phyloP scores from a whole-genome alignment of 35 echinoderm and acorn worm species.

The Ophiothrix spiculata region DNA sequence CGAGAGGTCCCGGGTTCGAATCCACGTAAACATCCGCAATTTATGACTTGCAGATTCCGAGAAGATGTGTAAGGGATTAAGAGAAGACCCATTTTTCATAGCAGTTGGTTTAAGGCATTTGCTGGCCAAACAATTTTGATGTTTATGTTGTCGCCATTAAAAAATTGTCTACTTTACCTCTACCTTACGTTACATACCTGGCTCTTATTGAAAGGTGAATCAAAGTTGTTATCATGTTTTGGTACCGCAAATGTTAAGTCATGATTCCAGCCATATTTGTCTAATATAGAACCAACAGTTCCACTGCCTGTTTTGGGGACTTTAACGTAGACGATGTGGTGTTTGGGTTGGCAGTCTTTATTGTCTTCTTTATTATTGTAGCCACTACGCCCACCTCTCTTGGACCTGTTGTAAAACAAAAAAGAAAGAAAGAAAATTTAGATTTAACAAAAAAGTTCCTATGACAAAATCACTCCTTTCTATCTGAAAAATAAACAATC shows the following conservation, averaged over 20 bases:
- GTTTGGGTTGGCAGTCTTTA: background rate
- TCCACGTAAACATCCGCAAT: too few species aligned
- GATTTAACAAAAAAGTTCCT: background rate
- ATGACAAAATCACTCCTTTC: too few species aligned
- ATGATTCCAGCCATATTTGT: conserved; percentile 62
- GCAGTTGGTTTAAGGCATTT: too few species aligned
- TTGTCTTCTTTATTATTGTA: background rate
- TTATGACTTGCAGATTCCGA: too few species aligned
- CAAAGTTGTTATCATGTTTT: background rate
- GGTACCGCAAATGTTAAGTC: conserved; percentile 62
- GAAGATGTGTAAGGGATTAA: too few species aligned
- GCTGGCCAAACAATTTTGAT: too few species aligned
- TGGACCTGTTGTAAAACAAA: too few species aligned
- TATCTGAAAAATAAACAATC: too few species aligned
- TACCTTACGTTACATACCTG: background rate
- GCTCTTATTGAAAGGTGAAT: background rate
- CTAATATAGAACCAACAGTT: conserved; percentile 64
- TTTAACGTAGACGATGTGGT: conserved; percentile 70
- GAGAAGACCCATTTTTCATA: too few species aligned
- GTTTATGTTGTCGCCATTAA: too few species aligned
- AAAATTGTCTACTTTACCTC: too few species aligned
- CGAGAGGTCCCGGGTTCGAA: too few species aligned
- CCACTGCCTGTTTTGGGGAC: conserved; percentile 72
- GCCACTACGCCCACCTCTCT: background rate
- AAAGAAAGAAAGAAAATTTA: background rate